Conservation (phyloP, 2,113 vertebrate genomes). For the Nerophis ophidion region DNA sequence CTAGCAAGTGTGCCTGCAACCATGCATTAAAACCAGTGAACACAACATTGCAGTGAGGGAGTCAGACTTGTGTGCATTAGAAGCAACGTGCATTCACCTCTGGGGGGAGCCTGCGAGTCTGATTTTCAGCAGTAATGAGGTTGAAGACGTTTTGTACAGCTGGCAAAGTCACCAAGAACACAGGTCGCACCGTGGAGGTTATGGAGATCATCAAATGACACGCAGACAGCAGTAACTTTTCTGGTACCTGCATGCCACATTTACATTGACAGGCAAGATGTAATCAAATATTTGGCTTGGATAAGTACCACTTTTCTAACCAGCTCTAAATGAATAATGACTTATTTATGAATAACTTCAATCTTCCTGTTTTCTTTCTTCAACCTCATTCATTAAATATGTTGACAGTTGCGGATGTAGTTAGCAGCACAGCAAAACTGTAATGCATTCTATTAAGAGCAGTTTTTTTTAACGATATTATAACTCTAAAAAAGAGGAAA, state of each 20-base stretch:
- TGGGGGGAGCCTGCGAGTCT: slow-evolving; percentile 79
- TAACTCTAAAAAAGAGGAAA: too few relatives aligned
- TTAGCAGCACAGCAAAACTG: too few relatives aligned
- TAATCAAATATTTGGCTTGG: neutral
- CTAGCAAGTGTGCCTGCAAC: slow-evolving; percentile 85
- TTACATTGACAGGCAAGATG: neutral
- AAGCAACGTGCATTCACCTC: slow-evolving; percentile 71
- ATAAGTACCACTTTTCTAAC: neutral
- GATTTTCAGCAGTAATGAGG: slow-evolving; percentile 85
- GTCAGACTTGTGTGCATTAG: neutral
- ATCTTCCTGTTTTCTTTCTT: too few relatives aligned
- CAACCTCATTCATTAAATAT: too few relatives aligned
- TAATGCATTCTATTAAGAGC: too few relatives aligned
- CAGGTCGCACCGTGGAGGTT: slow-evolving; percentile 89
- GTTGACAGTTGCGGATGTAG: too few relatives aligned
- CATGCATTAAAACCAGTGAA: neutral
- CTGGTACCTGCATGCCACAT: slow-evolving; percentile 80
- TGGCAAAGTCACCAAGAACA: slow-evolving; percentile 88
- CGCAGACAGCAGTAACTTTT: slow-evolving; percentile 88
- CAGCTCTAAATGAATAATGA: neutral
- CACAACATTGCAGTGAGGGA: neutral
- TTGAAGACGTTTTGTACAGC: slow-evolving; percentile 93
- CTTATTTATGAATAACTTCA: too few relatives aligned
- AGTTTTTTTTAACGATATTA: too few relatives aligned
- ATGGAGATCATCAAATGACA: slow-evolving; percentile 92